phyloP scores from a whole-genome alignment of 1,140 invertebrate species.

The Gonioctena quinquepunctata region DNA sequence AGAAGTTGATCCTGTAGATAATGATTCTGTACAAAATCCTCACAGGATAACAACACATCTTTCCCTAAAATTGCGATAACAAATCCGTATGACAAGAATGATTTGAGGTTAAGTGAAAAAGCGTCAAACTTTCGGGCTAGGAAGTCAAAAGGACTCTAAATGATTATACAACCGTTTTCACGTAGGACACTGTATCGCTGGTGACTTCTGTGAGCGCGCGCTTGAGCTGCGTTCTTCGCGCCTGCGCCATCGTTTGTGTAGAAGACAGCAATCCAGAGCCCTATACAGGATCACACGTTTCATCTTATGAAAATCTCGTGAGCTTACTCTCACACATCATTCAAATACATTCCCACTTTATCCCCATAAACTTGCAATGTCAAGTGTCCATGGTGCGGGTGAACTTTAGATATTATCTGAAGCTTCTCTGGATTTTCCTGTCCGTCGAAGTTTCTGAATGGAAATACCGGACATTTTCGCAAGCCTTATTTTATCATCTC shows the following conservation, averaged over 20 bases:
- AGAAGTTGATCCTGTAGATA: constrained; percentile 25
- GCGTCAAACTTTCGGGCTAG: constrained; percentile 34
- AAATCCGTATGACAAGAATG: background rate
- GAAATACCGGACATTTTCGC: background rate
- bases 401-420: background rate
- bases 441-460: background rate
- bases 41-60: constrained; percentile 27
- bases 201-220: constrained; percentile 86
- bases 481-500: background rate
- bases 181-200: constrained; percentile 83
- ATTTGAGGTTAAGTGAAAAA: constrained; percentile 43
- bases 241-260: constrained; percentile 82
- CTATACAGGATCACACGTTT: constrained; percentile 34
- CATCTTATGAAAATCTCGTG: constrained; percentile 22
- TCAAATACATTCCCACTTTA: background rate
- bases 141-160: constrained; percentile 38
- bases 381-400: background rate
- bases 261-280: constrained; percentile 72
- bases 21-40: constrained; percentile 14
- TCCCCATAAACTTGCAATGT: background rate
- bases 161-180: constrained; percentile 75
- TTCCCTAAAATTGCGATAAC: background rate
- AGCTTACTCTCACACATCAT: background rate
- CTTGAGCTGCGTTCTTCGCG: constrained; percentile 76
- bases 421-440: background rate